A percentile compares a stretch with the other conserved stretches of the same genome.
Conservation (phyloP, 2,797 vertebrate species). For the Leptodactylus fallax region DNA sequence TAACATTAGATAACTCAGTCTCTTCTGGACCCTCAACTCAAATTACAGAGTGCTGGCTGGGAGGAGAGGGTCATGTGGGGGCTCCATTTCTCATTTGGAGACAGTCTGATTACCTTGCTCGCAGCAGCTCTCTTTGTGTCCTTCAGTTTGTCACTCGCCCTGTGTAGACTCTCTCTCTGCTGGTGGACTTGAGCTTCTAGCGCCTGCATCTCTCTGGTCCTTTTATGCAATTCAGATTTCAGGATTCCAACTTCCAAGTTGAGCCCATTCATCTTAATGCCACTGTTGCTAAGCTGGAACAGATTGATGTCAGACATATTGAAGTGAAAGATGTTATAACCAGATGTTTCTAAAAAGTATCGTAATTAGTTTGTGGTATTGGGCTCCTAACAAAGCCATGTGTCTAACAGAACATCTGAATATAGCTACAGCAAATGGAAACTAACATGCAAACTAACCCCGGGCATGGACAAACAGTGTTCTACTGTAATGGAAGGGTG, state of each 20-base stretch:
- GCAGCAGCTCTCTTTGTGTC: slow-evolving; percentile 67
- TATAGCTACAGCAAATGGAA: slow-evolving; percentile 41
- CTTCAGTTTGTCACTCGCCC: slow-evolving; percentile 66
- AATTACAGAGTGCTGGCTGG: slow-evolving; percentile 6
- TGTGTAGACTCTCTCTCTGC: slow-evolving; percentile 67
- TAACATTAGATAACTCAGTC: no score
- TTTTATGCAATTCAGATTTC: slow-evolving; percentile 67
- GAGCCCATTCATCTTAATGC: slow-evolving; percentile 69
- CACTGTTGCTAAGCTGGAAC: slow-evolving; percentile 68
- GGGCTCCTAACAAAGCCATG: slow-evolving; percentile 49
- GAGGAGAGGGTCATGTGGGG: not conserved
- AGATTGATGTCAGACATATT: slow-evolving; percentile 64
- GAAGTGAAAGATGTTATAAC: slow-evolving; percentile 55
- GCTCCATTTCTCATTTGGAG: no score
- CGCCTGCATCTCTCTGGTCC: slow-evolving; percentile 67
- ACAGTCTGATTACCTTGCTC: slow-evolving; percentile 65
- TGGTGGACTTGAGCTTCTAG: slow-evolving; percentile 69
- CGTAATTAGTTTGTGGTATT: slow-evolving; percentile 45
- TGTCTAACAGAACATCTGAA: slow-evolving; percentile 37
- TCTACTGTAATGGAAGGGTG: slow-evolving; percentile 16
- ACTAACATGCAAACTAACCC: slow-evolving; percentile 2
- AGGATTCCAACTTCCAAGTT: slow-evolving; percentile 67
- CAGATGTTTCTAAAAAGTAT: slow-evolving; percentile 50
- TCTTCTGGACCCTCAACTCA: not conserved
- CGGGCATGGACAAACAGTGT: not conserved